These are phyloP conservation scores for Orussus abietinus DNA, from an alignment of 1,140 invertebrate species.

Conservation along the genomic window DNA sequence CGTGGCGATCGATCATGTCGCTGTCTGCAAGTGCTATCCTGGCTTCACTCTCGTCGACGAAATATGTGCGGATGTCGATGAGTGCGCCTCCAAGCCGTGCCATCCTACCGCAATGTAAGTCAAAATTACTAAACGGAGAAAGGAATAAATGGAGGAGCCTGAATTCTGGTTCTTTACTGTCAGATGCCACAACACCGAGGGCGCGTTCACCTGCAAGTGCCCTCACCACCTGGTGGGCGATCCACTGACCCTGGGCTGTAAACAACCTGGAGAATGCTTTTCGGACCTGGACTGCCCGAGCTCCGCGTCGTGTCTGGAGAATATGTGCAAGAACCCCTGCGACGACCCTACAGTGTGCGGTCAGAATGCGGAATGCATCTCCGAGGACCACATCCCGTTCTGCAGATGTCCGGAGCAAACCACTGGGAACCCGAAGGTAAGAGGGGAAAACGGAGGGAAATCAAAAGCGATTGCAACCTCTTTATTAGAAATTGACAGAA, in stretches of 20 bases:
- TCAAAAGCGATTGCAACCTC: background rate
- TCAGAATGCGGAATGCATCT: slow-evolving; percentile 68
- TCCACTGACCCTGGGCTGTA: slow-evolving; percentile 63
- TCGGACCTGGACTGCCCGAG: slow-evolving; percentile 75
- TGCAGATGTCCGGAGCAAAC: slow-evolving; percentile 74
- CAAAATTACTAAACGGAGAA: slow-evolving; percentile 4
- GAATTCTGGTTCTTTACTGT: slow-evolving; percentile 19
- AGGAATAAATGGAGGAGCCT: too few relatives aligned
- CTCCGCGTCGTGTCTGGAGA: slow-evolving; percentile 71
- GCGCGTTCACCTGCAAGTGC: slow-evolving; percentile 73
- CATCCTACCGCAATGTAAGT: slow-evolving; percentile 67
- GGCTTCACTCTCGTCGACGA: slow-evolving; percentile 68
- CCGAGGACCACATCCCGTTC: slow-evolving; percentile 62
- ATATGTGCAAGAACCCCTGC: slow-evolving; percentile 79
- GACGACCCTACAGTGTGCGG: slow-evolving; percentile 65
- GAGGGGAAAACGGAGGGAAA: background rate
- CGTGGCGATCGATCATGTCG: slow-evolving; percentile 64
- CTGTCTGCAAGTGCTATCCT: slow-evolving; percentile 68
- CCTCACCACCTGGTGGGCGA: slow-evolving; percentile 77
- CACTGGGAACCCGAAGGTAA: slow-evolving; percentile 66
- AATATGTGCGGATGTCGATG: slow-evolving; percentile 76
- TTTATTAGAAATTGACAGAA: background rate
- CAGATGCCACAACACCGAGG: slow-evolving; percentile 71
- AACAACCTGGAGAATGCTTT: slow-evolving; percentile 75
- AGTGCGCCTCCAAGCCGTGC: slow-evolving; percentile 74